Evolutionary conservation across 2,113 vertebrate species (phyloP), one percentile per base, ranked within the genome.

Genomic region (Pluvianellus socialis): DNA sequence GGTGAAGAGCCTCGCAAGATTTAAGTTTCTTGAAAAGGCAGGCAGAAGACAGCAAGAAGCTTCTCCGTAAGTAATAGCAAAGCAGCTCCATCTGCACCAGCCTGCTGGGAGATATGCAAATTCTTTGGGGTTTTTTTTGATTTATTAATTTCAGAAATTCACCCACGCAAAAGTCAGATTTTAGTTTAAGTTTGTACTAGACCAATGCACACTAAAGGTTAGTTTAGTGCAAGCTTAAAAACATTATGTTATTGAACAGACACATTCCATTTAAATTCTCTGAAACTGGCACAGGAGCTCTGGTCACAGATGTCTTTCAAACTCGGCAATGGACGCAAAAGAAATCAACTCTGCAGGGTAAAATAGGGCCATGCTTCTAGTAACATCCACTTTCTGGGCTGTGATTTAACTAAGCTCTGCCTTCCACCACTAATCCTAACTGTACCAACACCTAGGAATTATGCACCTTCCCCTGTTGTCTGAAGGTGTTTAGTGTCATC

Each of bases 401-500:
- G 20, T 23, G 79, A 93, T 55, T 38, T 47, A 72, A 86, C 45
- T 20, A 56, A 59, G 28, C 73, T 85, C 70, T 72, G 74, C 30
- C 58, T 79, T 50, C 56, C 27, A 56, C 8, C 77, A 67, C 11
- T 2, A 49, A 73, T 35, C 38, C 73, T 53, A 74, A 32, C 5
- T 16, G 47, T 16, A 75, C 42, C 44, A 71, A 10, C 22, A 23
- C 0, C 0, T 0, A 14, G 49, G 70, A 85, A 59, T 52, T 38
- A 12, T 0, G 1, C 4, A 23, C 21, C 30, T n/a, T 86, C 45
- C 40, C 28, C 30, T 52, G 1, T 58, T 63, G 28, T 21, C 66
- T 73, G 40, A 76, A 86, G 63, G 17, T n/a, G 17, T 14, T 52
- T 28, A 21, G 50, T 7, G 42, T n/a, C 44, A 71, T 15, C 62